Percentiles rank a stretch among this genome's conserved stretches.
Conservation (phyloP, 1,140 invertebrate genomes). For the Mycetomoellerius zeteki region DNA sequence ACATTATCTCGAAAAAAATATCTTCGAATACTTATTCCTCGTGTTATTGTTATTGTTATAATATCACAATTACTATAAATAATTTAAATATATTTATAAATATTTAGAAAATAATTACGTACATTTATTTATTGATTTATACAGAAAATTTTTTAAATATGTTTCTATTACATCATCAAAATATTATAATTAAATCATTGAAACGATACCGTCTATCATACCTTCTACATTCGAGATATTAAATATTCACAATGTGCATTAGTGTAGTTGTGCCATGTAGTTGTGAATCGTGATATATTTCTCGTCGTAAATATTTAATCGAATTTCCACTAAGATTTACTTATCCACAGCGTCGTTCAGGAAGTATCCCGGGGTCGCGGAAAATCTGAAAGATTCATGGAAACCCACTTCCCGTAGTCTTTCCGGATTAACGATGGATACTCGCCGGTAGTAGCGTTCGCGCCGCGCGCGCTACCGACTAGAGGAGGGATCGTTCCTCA, state of each 20-base stretch:
- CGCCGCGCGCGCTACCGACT: constrained; percentile 21
- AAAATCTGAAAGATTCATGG: constrained; percentile 63
- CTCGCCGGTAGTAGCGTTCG: constrained; percentile 4
- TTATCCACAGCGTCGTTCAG: constrained; percentile 12
- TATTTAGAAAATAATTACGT: neutral
- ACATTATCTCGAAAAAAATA: neutral
- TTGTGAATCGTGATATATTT: constrained; percentile 31
- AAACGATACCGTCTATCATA: neutral
- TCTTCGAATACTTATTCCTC: neutral
- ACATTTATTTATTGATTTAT: neutral
- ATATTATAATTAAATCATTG: neutral
- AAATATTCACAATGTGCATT: constrained; percentile 38
- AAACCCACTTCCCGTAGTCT: constrained; percentile 49
- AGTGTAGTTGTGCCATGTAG: too few species aligned
- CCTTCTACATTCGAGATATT: neutral
- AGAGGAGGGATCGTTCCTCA: constrained; percentile 61
- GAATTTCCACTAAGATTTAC: constrained; percentile 54
- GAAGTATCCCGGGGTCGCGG: constrained; percentile 25
- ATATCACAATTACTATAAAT: neutral
- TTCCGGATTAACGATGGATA: constrained; percentile 70
- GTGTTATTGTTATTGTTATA: neutral
- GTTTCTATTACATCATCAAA: neutral
- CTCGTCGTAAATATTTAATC: constrained; percentile 54
- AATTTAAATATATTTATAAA: neutral
- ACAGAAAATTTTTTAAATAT: neutral